phyloP scores from a whole-genome alignment of 2,888 invertebrate genomes.

The Clivina fossor region DNA sequence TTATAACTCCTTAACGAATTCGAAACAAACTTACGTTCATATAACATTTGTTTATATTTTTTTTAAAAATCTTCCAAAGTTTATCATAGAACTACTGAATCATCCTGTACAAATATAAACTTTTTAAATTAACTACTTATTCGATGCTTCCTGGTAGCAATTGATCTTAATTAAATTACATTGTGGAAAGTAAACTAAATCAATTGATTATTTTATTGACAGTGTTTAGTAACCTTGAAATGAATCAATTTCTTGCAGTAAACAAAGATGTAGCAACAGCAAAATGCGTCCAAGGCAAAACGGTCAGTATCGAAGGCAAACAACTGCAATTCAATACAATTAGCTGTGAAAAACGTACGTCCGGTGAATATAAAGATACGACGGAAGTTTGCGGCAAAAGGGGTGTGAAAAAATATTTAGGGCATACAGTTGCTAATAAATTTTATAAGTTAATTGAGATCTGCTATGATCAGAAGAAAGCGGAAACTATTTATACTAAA shows the following conservation, averaged over 20 bases:
- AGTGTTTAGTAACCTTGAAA: no score
- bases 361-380: slow-evolving; percentile 37
- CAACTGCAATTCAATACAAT: slow-evolving; percentile 23
- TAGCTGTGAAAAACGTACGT: slow-evolving; percentile 38
- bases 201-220: slow-evolving; percentile 39
- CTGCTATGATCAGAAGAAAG: slow-evolving; percentile 48
- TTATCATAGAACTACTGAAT: no score
- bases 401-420: slow-evolving; percentile 42
- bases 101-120: no score
- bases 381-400: slow-evolving; percentile 37
- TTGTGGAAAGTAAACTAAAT: slow-evolving; percentile 32
- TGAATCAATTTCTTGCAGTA: slow-evolving; percentile 30
- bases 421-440: slow-evolving; percentile 36
- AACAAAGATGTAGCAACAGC: slow-evolving; percentile 44
- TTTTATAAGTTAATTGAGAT: slow-evolving; percentile 45
- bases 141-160: no score
- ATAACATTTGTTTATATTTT: no score
- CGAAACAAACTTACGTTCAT: no score
- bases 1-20: no score
- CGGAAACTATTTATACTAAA: slow-evolving; percentile 48
- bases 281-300: slow-evolving; percentile 34
- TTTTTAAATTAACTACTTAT: no score
- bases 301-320: slow-evolving; percentile 12
- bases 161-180: slow-evolving; percentile 8
- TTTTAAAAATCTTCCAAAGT: no score